Conservation (phyloP, 2,888 invertebrate genomes). For the Exocentrus adspersus region DNA sequence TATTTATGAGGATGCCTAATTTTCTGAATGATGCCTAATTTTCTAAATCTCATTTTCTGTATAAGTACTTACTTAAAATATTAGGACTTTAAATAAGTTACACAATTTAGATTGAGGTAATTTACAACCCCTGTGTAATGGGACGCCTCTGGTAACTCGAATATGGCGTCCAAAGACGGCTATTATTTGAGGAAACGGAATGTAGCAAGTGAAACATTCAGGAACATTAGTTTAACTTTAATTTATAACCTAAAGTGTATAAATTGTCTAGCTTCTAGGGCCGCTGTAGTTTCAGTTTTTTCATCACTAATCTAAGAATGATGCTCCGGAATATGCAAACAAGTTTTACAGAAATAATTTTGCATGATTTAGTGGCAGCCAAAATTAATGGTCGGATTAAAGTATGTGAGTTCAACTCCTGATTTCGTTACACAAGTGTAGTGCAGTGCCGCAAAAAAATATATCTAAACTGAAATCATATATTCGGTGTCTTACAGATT, state of each 20-base stretch:
- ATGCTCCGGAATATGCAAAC: constrained; percentile 27
- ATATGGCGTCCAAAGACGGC: constrained; percentile 41
- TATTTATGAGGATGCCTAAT: too few species aligned
- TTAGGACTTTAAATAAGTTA: too few species aligned
- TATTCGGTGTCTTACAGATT: background rate
- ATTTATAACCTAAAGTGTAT: constrained; percentile 43
- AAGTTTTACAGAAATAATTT: constrained; percentile 11
- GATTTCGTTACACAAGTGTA: background rate
- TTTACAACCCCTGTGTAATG: constrained; percentile 23
- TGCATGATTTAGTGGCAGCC: constrained; percentile 3
- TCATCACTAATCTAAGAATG: constrained; percentile 37
- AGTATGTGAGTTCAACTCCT: background rate
- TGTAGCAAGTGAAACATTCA: constrained; percentile 43
- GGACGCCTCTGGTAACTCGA: constrained; percentile 30
- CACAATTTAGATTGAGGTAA: background rate
- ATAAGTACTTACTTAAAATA: too few species aligned
- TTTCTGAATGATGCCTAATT: too few species aligned
- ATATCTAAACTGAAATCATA: too few species aligned
- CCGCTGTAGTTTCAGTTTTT: constrained; percentile 38
- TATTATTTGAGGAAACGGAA: constrained; percentile 44
- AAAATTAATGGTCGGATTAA: background rate
- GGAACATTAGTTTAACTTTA: constrained; percentile 44
- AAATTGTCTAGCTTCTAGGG: constrained; percentile 39
- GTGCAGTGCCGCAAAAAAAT: too few species aligned
- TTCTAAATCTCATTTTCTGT: too few species aligned